Evolutionary conservation across 2,797 vertebrate species (phyloP).

Genomic region (Phoxinus dragarum): DNA sequence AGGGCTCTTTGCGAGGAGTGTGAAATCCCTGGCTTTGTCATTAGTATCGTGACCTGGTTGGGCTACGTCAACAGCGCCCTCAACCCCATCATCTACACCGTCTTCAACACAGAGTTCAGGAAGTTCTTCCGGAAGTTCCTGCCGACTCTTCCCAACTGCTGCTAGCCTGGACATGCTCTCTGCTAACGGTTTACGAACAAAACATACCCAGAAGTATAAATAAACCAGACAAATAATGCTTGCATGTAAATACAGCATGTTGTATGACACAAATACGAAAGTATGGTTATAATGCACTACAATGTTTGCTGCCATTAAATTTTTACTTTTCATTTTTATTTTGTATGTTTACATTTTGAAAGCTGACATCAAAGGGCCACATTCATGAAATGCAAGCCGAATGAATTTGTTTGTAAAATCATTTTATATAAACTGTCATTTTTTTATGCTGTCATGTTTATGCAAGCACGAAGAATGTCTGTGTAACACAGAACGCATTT

Average conservation of each 20-base stretch:
- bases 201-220: conserved; percentile 37
- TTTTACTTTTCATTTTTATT: conserved; percentile 60
- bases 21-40: conserved; percentile 79
- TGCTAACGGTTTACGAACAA: conserved; percentile 2
- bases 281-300: conserved; percentile 13
- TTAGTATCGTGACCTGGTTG: conserved; percentile 95
- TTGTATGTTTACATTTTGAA: conserved; percentile 47
- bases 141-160: conserved; percentile 79
- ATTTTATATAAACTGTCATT: not conserved
- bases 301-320: conserved; percentile 29
- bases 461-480: no score
- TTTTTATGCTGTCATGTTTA: not conserved
- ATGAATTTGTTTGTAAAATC: not conserved
- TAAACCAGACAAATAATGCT: conserved; percentile 31
- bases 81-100: conserved; percentile 93
- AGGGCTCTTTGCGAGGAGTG: conserved; percentile 86
- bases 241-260: conserved; percentile 31
- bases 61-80: conserved; percentile 96
- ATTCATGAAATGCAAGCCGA: not conserved
- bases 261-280: not conserved
- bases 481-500: no score
- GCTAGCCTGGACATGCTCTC: conserved; percentile 48
- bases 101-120: conserved; percentile 93
- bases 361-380: conserved; percentile 10
- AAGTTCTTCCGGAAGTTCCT: conserved; percentile 89